Conservation (phyloP, 1,140 invertebrate genomes). For the Drosophila setifemur region DNA sequence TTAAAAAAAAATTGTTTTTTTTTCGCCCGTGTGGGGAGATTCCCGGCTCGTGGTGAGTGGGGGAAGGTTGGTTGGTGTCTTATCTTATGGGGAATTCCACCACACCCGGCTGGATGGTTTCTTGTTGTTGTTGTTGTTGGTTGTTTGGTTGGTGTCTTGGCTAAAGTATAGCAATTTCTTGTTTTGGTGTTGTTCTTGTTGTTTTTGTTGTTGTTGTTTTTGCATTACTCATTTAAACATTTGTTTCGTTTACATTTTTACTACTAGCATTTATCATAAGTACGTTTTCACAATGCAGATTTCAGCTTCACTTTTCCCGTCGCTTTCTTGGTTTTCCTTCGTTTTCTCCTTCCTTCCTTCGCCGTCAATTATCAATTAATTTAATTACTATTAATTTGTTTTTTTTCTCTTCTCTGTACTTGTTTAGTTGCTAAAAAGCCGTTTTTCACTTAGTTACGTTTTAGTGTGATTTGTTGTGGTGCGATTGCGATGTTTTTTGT, state of each 20-base stretch:
- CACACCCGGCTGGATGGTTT: background rate
- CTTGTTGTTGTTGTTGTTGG: too few species aligned
- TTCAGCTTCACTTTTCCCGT: conserved; percentile 45
- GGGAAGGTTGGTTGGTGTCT: conserved; percentile 2
- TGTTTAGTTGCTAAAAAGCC: conserved; percentile 58
- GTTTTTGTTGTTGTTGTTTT: conserved; percentile 6
- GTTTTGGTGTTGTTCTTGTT: conserved; percentile 5
- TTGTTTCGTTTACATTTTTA: conserved; percentile 41
- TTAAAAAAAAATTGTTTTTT: conserved; percentile 15
- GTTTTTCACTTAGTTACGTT: conserved; percentile 43
- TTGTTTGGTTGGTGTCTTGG: conserved; percentile 20
- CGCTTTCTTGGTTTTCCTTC: conserved; percentile 4
- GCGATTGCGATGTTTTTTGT: conserved; percentile 12
- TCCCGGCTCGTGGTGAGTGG: too few species aligned
- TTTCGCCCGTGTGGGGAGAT: too few species aligned
- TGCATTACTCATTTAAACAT: background rate
- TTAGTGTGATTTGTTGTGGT: conserved; percentile 27
- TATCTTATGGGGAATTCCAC: conserved; percentile 9
- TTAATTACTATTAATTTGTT: conserved; percentile 26
- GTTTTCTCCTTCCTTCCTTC: background rate
- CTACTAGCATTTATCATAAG: conserved; percentile 76
- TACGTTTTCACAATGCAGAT: conserved; percentile 72
- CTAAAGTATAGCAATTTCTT: conserved; percentile 9
- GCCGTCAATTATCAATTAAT: conserved; percentile 23
- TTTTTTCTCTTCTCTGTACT: too few species aligned